Percentiles rank a stretch among this genome's conserved stretches.
phyloP scores from a whole-genome alignment of 1,140 invertebrate species.

The Drosophila nikananu region DNA sequence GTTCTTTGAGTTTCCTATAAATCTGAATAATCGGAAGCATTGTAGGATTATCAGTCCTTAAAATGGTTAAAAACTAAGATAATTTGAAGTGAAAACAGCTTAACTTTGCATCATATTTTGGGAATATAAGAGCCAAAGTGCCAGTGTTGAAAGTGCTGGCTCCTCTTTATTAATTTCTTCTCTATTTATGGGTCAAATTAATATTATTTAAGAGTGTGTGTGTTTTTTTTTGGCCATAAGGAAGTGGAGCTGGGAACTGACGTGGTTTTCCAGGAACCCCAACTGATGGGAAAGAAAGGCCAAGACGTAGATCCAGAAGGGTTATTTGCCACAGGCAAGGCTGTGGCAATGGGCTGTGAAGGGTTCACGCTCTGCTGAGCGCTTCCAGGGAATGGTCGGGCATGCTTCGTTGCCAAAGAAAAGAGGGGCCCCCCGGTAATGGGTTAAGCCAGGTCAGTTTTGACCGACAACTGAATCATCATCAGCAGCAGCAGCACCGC shows the following conservation, averaged over 20 bases:
- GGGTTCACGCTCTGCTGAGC: slow-evolving; percentile 60
- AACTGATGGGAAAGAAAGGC: not conserved
- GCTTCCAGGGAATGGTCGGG: slow-evolving; percentile 58
- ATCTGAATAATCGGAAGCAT: not conserved
- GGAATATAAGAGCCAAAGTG: not conserved
- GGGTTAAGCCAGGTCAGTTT: slow-evolving; percentile 35
- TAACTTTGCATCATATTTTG: not conserved
- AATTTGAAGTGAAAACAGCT: not conserved
- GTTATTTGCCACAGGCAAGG: slow-evolving; percentile 1
- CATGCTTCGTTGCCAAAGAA: slow-evolving; percentile 43
- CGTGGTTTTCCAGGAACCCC: slow-evolving; percentile 15
- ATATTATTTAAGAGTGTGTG: slow-evolving; percentile 17
- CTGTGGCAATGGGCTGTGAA: slow-evolving; percentile 48
- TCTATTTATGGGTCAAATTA: slow-evolving; percentile 19
- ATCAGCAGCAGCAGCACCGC: slow-evolving; percentile 10
- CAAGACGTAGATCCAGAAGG: slow-evolving; percentile 7
- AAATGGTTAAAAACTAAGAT: not conserved
- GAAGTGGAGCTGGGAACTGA: slow-evolving; percentile 8
- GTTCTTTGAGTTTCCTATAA: too few species aligned
- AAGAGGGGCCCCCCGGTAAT: slow-evolving; percentile 17
- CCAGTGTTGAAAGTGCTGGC: not conserved
- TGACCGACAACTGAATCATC: slow-evolving; percentile 29
- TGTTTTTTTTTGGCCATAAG: slow-evolving; percentile 10
- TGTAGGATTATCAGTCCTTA: not conserved
- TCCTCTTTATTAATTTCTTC: not conserved